These are phyloP conservation scores for Aurelia coerulea DNA, from an alignment of 30 jellyfish, hydroid and myxozoan species.

Conservation along the genomic window DNA sequence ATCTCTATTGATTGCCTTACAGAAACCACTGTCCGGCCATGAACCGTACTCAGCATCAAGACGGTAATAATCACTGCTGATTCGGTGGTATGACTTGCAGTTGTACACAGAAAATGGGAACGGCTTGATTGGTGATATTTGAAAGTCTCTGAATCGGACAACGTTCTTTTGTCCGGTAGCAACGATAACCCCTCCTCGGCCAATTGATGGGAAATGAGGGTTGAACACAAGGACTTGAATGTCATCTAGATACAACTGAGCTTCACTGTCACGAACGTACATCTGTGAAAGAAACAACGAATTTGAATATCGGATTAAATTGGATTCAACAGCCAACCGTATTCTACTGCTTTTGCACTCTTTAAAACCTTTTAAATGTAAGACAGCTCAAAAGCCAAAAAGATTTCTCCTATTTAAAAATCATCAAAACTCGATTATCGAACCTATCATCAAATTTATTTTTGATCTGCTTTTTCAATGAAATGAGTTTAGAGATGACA, in stretches of 20 bases:
- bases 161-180: constrained; percentile 81
- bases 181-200: constrained; percentile 84
- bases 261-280: constrained; percentile 73
- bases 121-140: constrained; percentile 63
- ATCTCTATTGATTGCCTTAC: constrained; percentile 67
- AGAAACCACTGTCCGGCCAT: constrained; percentile 91
- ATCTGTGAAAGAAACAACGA: constrained; percentile 37
- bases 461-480: too few species aligned
- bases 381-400: too few species aligned
- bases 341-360: too few species aligned
- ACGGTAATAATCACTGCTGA: constrained; percentile 65
- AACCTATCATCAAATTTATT: too few species aligned
- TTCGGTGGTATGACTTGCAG: constrained; percentile 67
- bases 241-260: constrained; percentile 62
- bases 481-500: too few species aligned
- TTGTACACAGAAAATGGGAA: constrained; percentile 56
- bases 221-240: constrained; percentile 48
- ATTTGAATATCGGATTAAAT: too few species aligned
- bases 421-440: too few species aligned
- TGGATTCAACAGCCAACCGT: too few species aligned
- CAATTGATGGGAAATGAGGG: constrained; percentile 80
- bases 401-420: too few species aligned
- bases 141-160: constrained; percentile 60
- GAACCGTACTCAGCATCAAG: constrained; percentile 65
- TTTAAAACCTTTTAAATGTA: too few species aligned